Evolutionary conservation across 2,113 vertebrate genomes (phyloP).

Genomic region (Microtus oregoni): DNA sequence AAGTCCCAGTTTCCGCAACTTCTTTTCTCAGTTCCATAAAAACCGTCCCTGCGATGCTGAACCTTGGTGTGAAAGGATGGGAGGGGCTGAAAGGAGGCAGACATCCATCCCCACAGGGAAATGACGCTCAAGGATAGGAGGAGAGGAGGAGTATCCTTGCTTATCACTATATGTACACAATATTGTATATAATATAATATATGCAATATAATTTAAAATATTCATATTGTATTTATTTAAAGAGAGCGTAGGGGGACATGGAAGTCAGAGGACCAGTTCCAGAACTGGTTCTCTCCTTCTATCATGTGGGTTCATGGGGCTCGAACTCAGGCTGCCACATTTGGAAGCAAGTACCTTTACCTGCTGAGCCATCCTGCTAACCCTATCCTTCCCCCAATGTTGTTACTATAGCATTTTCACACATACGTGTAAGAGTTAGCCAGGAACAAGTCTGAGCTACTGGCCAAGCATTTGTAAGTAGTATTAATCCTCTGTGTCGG

Average conservation of each 20-base stretch:
- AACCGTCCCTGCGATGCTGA: neutral
- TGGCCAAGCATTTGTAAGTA: neutral
- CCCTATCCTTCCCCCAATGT: neutral
- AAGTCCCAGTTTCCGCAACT: constrained; percentile 1
- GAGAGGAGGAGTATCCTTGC: neutral
- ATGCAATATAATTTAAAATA: neutral
- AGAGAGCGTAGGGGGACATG: neutral
- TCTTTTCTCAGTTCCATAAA: constrained; percentile 25
- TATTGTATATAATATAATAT: neutral
- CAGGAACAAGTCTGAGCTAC: too few species aligned
- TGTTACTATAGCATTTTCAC: neutral
- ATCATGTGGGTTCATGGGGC: neutral
- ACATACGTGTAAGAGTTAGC: too few species aligned
- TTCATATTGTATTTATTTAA: neutral
- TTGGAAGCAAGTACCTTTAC: neutral
- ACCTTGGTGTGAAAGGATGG: neutral
- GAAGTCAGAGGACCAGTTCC: neutral
- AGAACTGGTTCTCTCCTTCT: neutral
- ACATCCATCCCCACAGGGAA: neutral
- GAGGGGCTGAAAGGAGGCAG: neutral
- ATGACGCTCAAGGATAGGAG: neutral
- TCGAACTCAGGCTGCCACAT: neutral
- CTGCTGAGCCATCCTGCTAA: neutral
- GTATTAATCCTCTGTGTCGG: neutral
- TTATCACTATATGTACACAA: neutral